phyloP scores from a whole-genome alignment of 2,888 invertebrate species.

The Cosmorhoe ocellata region DNA sequence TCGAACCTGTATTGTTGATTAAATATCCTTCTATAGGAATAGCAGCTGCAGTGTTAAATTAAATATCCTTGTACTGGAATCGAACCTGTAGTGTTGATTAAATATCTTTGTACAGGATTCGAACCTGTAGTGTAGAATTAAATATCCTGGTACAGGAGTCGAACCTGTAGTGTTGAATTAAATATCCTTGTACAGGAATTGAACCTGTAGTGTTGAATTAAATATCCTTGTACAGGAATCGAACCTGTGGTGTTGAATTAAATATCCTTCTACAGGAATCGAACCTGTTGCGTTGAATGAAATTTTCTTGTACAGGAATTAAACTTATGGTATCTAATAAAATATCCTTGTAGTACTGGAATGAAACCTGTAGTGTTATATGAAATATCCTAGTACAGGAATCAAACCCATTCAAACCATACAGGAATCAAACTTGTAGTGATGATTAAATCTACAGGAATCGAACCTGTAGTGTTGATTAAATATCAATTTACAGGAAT shows the following conservation, averaged over 20 bases:
- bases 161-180: constrained; percentile 26
- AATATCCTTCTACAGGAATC: not conserved
- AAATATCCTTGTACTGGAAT: constrained; percentile 7
- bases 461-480: not conserved
- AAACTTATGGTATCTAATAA: no score
- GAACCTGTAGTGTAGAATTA: not conserved
- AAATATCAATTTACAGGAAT: constrained; percentile 4
- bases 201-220: not conserved
- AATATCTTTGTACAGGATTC: not conserved
- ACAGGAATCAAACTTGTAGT: constrained; percentile 4
- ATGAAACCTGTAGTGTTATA: constrained; percentile 1
- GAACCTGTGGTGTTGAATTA: constrained; percentile 12
- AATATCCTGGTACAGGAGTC: constrained; percentile 23
- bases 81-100: constrained; percentile 15
- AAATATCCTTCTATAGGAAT: constrained; percentile 22
- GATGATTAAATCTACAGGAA: not conserved
- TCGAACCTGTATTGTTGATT: not conserved
- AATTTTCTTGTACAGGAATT: not conserved
- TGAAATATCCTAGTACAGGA: constrained; percentile 18
- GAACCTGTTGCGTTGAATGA: not conserved
- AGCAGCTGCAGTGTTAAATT: constrained; percentile 7
- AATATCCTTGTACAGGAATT: not conserved
- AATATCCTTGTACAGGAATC: constrained; percentile 3
- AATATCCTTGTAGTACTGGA: not conserved
- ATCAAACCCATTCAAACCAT: constrained; percentile 31